Evolutionary conservation across 2,888 invertebrate genomes (phyloP).

Genomic region (Drosophila kanekoi): DNA sequence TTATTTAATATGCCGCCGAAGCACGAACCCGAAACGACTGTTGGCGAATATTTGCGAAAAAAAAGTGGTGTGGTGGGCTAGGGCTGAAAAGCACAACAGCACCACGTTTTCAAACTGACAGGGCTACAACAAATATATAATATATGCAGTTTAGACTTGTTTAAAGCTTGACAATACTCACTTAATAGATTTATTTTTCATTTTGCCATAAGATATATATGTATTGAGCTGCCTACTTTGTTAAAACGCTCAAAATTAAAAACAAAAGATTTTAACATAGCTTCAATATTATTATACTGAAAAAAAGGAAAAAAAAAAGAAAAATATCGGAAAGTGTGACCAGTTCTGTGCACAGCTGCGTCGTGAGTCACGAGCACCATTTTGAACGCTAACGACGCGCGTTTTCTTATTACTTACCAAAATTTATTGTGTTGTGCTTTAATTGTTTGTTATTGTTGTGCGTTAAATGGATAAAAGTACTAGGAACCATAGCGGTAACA

Average conservation of each 20-base stretch:
- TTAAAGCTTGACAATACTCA: not conserved
- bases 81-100: conserved; percentile 21
- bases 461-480: conserved; percentile 56
- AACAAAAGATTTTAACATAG: not conserved
- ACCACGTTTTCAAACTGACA: conserved; percentile 44
- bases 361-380: conserved; percentile 45
- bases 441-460: conserved; percentile 3
- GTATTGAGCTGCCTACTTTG: not conserved
- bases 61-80: conserved; percentile 18
- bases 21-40: conserved; percentile 24
- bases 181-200: not conserved
- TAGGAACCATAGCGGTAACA: conserved; percentile 24
- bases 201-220: not conserved
- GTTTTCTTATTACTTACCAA: conserved; percentile 22
- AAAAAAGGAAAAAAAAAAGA: not conserved
- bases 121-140: conserved; percentile 30
- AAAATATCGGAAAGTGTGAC: conserved; percentile 28
- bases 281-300: conserved; percentile 1
- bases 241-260: not conserved
- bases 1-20: conserved; percentile 38
- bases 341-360: conserved; percentile 5
- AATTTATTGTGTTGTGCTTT: conserved; percentile 27
- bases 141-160: not conserved
- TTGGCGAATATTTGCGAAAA: conserved; percentile 30
- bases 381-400: conserved; percentile 53